Base-by-base conservation (phyloP, 2,888 invertebrate genomes). In the Teleogryllus oceanicus region DNA sequence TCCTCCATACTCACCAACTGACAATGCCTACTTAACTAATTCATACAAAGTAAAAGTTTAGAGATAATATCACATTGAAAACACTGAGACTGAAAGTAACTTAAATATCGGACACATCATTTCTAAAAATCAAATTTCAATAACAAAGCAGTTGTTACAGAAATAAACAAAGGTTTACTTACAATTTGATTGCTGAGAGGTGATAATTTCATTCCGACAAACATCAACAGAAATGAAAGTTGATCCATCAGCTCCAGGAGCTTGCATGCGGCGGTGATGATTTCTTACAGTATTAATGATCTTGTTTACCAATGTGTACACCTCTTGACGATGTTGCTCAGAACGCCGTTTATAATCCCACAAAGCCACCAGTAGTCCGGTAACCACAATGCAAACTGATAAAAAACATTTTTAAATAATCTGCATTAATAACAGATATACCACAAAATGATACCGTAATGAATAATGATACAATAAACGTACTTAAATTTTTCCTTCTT, bases 231-330 rank as follows among this genome's bases (percentile, higher is more conserved):
- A 13, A 13, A 62, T 18, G 10, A 18, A 62, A 13, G 62, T 13
- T 18, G 62, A 11, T 62, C 62, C 62, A 62, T n/a, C n/a, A 13
- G n/a, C n/a, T 62, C 62, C 62, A 62, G 62, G n/a, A 62, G 16
- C 11, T n/a, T 62, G 62, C 13, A 62, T 78, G 49, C 83, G 85
- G 82, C 84, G 84, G 75, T 84, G 84, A 13, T 85, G 85, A 21
- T 84, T 83, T 50, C 84, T 83, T 78, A 88, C 83, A 50, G 86
- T 82, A 50, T 86, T 84, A 21, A 87, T 83, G 74, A 87, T 85
- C 74, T 84, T 84, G 76, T 86, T 85, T 49, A 87, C 85, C 83
- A 87, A 82, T 50, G 84, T 83, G 80, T 84, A 86, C 2, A 87
- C 84, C 81, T 87, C 85, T 50, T 85, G 83, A 77, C 85, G 84